A percentile compares a stretch with the other conserved stretches of the same genome.
Evolutionary conservation across 2,888 invertebrate genomes (phyloP).

Genomic region (Schizotus pectinicornis): DNA sequence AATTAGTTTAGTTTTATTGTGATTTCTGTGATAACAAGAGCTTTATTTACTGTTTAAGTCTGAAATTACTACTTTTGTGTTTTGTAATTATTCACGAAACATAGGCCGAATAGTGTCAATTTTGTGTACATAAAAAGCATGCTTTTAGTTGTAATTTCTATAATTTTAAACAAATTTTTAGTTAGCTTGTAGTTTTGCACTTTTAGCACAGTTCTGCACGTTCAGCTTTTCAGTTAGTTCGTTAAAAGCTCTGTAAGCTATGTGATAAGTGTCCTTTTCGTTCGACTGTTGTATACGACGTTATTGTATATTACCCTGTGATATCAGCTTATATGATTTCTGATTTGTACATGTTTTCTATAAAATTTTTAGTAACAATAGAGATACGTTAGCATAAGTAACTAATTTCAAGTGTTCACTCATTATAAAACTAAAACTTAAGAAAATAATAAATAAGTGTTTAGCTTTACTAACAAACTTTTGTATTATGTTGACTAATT

Average conservation of each 20-base stretch:
- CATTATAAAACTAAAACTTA: too few relatives aligned
- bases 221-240: conserved; percentile 42
- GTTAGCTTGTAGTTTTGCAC: conserved; percentile 25
- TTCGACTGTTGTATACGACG: conserved; percentile 32
- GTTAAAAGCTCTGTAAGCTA: conserved; percentile 51
- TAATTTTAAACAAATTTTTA: conserved; percentile 32
- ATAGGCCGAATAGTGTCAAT: conserved; percentile 59
- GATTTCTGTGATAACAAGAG: conserved; percentile 27
- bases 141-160: conserved; percentile 34
- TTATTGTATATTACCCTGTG: conserved; percentile 52
- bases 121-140: conserved; percentile 52
- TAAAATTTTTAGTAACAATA: conserved; percentile 27
- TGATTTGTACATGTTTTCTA: conserved; percentile 30
- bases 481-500: neutral
- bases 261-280: conserved; percentile 47
- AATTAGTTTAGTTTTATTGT: conserved; percentile 17
- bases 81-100: conserved; percentile 23
- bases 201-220: conserved; percentile 32
- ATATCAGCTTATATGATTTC: conserved; percentile 56
- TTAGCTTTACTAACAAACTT: too few relatives aligned
- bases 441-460: too few relatives aligned
- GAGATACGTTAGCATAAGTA: neutral
- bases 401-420: neutral
- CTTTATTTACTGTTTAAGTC: conserved; percentile 36
- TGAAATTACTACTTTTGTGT: conserved; percentile 14